Evolutionary conservation across 2,888 invertebrate genomes (phyloP).

Genomic region (Venustoraphidia nigricollis): DNA sequence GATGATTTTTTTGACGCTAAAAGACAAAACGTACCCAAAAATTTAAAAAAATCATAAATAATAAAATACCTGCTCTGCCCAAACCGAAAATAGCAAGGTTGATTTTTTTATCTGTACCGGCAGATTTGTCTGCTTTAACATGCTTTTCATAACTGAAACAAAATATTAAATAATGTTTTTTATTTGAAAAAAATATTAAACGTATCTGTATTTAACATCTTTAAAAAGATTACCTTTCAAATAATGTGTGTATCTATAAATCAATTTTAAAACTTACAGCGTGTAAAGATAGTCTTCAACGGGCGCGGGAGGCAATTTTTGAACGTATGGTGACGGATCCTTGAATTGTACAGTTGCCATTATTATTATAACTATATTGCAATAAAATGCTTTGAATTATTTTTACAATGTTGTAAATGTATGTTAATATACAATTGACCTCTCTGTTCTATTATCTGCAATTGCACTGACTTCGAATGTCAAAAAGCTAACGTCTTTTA

Average conservation of each 20-base stretch:
- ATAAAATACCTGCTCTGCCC: conserved; percentile 33
- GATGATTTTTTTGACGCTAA: too few relatives aligned
- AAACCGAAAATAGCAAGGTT: conserved; percentile 39
- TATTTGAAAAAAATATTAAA: not conserved
- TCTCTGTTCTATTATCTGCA: too few relatives aligned
- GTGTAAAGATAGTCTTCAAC: conserved; percentile 30
- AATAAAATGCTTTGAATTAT: too few relatives aligned
- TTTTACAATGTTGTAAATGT: too few relatives aligned
- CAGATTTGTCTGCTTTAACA: conserved; percentile 20
- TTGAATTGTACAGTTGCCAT: conserved; percentile 38
- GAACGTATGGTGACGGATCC: conserved; percentile 32
- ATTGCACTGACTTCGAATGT: too few relatives aligned
- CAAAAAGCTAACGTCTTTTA: too few relatives aligned
- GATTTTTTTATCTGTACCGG: conserved; percentile 20
- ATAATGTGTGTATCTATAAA: not conserved
- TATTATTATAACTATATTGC: conserved; percentile 2
- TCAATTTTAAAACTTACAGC: conserved; percentile 25
- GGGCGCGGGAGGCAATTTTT: conserved; percentile 22
- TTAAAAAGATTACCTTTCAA: not conserved
- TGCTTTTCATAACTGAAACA: conserved; percentile 30
- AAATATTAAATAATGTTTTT: conserved; percentile 5
- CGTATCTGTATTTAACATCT: not conserved
- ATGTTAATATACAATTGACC: too few relatives aligned
- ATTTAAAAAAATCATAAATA: too few relatives aligned
- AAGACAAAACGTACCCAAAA: too few relatives aligned